Conservation (phyloP, 1,140 invertebrate genomes). For the Phymastichus coffea region DNA sequence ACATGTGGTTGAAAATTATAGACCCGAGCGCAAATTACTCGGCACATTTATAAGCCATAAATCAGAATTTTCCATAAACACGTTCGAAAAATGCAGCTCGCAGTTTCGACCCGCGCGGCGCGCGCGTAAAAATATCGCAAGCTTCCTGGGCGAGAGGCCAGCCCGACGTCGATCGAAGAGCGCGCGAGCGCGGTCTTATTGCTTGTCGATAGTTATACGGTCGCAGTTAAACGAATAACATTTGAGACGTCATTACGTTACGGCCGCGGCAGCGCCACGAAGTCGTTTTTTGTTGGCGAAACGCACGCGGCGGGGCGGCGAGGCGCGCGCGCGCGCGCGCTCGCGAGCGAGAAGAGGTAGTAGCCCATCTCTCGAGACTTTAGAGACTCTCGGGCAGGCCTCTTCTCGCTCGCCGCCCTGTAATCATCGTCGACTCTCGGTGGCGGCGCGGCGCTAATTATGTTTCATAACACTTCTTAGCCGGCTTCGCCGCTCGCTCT, state of each 20-base stretch:
- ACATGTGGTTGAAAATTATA: constrained; percentile 9
- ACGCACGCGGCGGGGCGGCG: background rate
- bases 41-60: constrained; percentile 18
- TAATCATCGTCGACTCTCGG: constrained; percentile 53
- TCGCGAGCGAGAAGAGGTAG: constrained; percentile 6
- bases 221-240: constrained; percentile 25
- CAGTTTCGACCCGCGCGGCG: background rate
- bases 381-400: too few species aligned
- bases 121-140: too few species aligned
- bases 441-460: constrained; percentile 53
- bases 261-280: constrained; percentile 6
- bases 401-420: constrained; percentile 45
- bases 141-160: too few species aligned
- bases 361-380: constrained; percentile 43
- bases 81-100: background rate
- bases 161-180: too few species aligned
- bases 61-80: constrained; percentile 25
- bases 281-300: too few species aligned
- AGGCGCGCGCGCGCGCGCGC: background rate
- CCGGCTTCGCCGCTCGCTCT: too few species aligned
- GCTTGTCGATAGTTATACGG: too few species aligned
- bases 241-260: too few species aligned
- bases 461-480: constrained; percentile 55
- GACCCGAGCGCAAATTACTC: constrained; percentile 10
- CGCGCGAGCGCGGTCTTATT: too few species aligned